Evolutionary conservation across 92 coral and sea anemone genomes (phyloP), one percentile per base, ranked within the genome.

Genomic region (Parazoanthus darwini): DNA sequence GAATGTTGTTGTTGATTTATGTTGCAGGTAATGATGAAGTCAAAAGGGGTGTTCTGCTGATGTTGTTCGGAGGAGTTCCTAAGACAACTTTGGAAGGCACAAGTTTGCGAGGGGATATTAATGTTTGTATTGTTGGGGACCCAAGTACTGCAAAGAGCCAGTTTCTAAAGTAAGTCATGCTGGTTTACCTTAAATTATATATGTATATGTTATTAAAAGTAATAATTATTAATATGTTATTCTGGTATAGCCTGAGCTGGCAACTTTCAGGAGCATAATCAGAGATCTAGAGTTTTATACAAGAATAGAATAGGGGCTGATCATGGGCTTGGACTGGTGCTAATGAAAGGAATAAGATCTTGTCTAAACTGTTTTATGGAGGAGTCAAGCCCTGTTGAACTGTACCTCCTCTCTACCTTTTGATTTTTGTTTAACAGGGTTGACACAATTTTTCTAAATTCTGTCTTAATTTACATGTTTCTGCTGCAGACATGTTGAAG

Each of bases 141-240:
- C 99, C 99, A 75, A 97, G 99, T 91, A 97, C 99, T 65, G 99
- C 99, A 16, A 97, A 97, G 92, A 97, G 99, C 83, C 99, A 97
- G 79, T 94, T 97, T 78, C 86, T 97, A 72, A 97, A 97, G 99
- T 96, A 96, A 85, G 96, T 76, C 23, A 6, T 54, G 59, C 59
- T 3, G 20, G 9, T 54, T 20, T 14, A 14, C n/a, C 11, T 29
- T 29, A 29, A 29, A 29, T 29, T 29, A 29, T 29, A 29, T 29
- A 73, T 29, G 4, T 39, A 39, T 39, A 39, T 39, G 42, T 39
- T 73, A 43, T 10, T 25, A 33, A 10, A 48, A 81, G 33, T 29
- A 29, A 0, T 29, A 29, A 29, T 29, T 29, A n/a, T 4, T 3
- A n/a, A 81, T 1, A 13, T 29, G 13, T 23, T 51, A 3, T 13